A percentile compares a stretch with the other conserved stretches of the same genome.
phyloP scores from a whole-genome alignment of 2,888 invertebrate genomes.

The Pandemis cinnamomeana region DNA sequence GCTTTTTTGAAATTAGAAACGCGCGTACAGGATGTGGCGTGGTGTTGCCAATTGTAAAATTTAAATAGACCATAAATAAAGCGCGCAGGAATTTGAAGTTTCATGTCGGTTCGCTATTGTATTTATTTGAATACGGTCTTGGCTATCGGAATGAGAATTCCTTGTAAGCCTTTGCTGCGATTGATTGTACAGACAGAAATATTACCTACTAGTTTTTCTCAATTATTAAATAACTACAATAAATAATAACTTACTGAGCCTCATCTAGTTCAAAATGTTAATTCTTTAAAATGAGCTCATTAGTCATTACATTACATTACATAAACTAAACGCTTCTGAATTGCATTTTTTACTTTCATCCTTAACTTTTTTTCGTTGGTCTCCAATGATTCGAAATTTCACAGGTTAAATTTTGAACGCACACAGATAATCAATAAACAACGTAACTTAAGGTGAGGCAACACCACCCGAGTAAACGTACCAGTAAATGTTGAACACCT shows the following conservation, averaged over 20 bases:
- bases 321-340: too few relatives aligned
- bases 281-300: too few relatives aligned
- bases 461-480: conserved; percentile 26
- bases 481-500: conserved; percentile 50
- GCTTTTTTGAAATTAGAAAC: conserved; percentile 28
- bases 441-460: conserved; percentile 21
- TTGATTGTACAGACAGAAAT: too few relatives aligned
- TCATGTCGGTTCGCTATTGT: not conserved
- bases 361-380: too few relatives aligned
- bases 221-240: too few relatives aligned
- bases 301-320: too few relatives aligned
- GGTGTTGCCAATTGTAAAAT: conserved; percentile 8
- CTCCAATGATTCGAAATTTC: not conserved
- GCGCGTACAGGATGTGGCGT: conserved; percentile 4
- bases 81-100: not conserved
- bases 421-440: conserved; percentile 10
- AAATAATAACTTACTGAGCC: too few relatives aligned
- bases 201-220: too few relatives aligned
- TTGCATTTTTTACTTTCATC: too few relatives aligned
- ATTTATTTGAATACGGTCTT: not conserved
- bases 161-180: not conserved
- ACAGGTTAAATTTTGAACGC: not conserved
- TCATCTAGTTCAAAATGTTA: too few relatives aligned
- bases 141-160: not conserved
- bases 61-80: conserved; percentile 5